Evolutionary conservation across 2,797 vertebrate species (phyloP).

Genomic region (Eulemur mongoz): DNA sequence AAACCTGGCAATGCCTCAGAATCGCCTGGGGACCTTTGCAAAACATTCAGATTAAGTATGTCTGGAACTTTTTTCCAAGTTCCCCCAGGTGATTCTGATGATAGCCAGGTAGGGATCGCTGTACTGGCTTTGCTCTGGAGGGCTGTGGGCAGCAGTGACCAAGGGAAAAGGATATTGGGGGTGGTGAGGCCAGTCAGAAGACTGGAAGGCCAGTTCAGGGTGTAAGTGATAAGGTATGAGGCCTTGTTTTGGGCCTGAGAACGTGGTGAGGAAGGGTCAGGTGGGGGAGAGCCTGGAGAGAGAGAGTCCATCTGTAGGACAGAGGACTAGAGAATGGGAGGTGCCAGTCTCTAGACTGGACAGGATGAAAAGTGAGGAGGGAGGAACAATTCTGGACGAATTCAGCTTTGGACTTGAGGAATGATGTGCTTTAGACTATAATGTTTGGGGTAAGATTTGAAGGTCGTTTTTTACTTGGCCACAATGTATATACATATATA

Average conservation of each 20-base stretch:
- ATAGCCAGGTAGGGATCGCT: background rate
- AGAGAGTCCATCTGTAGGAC: background rate
- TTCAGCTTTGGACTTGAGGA: background rate
- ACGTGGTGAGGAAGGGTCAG: background rate
- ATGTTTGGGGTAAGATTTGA: background rate
- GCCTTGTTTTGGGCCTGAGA: background rate
- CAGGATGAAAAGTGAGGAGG: background rate
- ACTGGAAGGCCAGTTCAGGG: background rate
- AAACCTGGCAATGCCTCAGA: background rate
- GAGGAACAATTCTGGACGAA: background rate
- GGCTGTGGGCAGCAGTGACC: background rate
- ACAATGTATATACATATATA: background rate
- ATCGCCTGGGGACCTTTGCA: constrained; percentile 9
- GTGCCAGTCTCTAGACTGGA: background rate
- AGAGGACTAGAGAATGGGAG: background rate
- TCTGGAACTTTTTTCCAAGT: background rate
- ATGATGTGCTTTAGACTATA: background rate
- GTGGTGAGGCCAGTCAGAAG: background rate
- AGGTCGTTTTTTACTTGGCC: background rate
- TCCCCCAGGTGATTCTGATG: background rate
- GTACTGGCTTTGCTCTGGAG: background rate
- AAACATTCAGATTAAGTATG: background rate
- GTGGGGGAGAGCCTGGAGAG: background rate
- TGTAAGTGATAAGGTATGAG: background rate
- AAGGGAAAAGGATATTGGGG: background rate